Base-by-base conservation (phyloP, 1,140 invertebrate species). In the Aphelenchoides fujianensis region DNA sequence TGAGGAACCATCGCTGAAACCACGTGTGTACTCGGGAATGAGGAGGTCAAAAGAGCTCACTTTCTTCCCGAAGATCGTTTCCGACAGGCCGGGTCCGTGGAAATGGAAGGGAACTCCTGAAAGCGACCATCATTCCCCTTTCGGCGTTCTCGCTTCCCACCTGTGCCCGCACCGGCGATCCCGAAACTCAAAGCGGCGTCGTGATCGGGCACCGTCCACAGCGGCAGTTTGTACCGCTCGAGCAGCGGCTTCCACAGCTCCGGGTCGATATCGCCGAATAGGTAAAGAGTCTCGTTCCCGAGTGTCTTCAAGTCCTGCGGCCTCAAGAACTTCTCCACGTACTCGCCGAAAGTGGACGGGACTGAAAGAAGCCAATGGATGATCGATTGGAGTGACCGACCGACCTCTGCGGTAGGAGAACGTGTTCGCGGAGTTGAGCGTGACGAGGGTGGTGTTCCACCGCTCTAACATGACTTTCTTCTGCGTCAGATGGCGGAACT, bases 71-170 rank as follows among this genome's bases (percentile, higher is more conserved):
- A 84, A 86, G 34, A 88, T 81, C 36, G 87, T 85, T 82, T 88
- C 87, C 27, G 84, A 86, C 85, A 88, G 87, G 55, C 87, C 87
- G n/a, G 87, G 86, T 9, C 87, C 87, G 84, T 88, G 87, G 73
- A 86, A 87, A 77, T 88, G 87, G 74, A 88, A 88, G n/a, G 86
- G 87, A 35, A 88, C 87, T n/a, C n/a, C n/a, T n/a, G n/a, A n/a
- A n/a, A n/a, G n/a, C n/a, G n/a, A n/a, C n/a, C n/a, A n/a, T n/a
- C n/a, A n/a, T n/a, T n/a, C n/a, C n/a, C n/a, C n/a, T n/a, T n/a
- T n/a, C n/a, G n/a, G n/a, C n/a, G n/a, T n/a, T n/a, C n/a, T n/a
- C n/a, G n/a, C n/a, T n/a, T n/a, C n/a, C n/a, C n/a, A 27, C 87
- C 75, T 41, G 70, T 74, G 28, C 81, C 78, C 19, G 68, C 36